phyloP scores from a whole-genome alignment of 2,113 vertebrate species.

The Hipposideros armiger region DNA sequence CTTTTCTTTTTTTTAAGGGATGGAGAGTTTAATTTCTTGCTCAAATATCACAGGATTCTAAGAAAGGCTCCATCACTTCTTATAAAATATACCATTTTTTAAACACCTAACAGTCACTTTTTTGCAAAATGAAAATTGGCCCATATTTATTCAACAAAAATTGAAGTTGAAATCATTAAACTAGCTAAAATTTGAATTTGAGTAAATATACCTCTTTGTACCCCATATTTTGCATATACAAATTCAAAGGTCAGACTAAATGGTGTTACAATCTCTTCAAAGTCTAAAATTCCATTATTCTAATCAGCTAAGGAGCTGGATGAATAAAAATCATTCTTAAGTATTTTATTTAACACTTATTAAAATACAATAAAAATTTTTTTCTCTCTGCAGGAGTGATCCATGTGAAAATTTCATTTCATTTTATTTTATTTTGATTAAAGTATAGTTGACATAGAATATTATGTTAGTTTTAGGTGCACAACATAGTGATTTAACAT shows the following conservation, averaged over 20 bases:
- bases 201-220: not conserved
- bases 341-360: constrained; percentile 43
- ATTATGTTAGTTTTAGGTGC: not conserved
- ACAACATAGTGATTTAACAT: not conserved
- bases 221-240: not conserved
- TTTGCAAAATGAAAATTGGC: constrained; percentile 43
- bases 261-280: not conserved
- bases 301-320: not conserved
- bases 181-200: constrained; percentile 34
- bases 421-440: not conserved
- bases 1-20: not conserved
- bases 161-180: not conserved
- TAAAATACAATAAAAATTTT: constrained; percentile 40
- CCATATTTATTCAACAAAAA: constrained; percentile 54
- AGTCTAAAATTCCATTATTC: constrained; percentile 35
- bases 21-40: not conserved
- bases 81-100: constrained; percentile 1
- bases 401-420: not conserved
- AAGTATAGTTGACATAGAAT: not conserved
- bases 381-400: not conserved
- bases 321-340: not conserved
- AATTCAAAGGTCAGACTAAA: constrained; percentile 31
- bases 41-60: constrained; percentile 16
- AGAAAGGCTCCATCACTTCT: constrained; percentile 2
- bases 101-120: constrained; percentile 2